phyloP scores from a whole-genome alignment of 2,797 vertebrate genomes.

The Anguilla pacifica region DNA sequence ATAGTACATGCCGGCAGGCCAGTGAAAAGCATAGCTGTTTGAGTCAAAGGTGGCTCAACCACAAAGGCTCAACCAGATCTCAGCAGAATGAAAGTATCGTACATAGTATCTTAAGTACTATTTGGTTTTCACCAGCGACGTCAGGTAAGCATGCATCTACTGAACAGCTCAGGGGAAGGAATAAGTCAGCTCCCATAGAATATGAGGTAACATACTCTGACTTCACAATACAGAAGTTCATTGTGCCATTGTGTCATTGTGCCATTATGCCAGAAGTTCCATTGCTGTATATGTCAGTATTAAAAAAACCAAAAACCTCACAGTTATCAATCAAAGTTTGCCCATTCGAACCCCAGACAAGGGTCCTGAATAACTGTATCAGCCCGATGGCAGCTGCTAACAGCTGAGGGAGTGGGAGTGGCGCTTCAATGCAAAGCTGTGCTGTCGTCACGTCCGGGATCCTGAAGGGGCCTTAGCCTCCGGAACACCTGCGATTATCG shows the following conservation, averaged over 20 bases:
- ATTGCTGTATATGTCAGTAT: not conserved
- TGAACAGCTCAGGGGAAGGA: not conserved
- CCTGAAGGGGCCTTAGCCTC: slow-evolving; percentile 8
- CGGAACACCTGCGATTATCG: slow-evolving; percentile 17
- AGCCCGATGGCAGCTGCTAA: not conserved
- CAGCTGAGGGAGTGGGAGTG: not conserved
- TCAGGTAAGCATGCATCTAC: not conserved
- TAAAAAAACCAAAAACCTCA: not conserved
- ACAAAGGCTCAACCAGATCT: not conserved
- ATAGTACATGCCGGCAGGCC: not conserved
- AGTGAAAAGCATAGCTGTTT: not conserved
- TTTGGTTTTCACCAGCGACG: not conserved
- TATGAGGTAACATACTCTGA: not conserved
- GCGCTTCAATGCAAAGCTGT: slow-evolving; percentile 15
- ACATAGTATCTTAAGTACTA: not conserved
- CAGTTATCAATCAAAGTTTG: slow-evolving; percentile 36
- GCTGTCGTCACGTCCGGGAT: not conserved
- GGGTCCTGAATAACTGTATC: slow-evolving; percentile 44
- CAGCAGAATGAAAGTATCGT: not conserved
- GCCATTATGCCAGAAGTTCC: not conserved
- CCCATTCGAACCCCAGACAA: slow-evolving; percentile 41
- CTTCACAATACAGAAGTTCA: not conserved
- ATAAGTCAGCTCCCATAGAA: not conserved
- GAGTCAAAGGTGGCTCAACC: not conserved
- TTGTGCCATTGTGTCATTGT: not conserved